Evolutionary conservation across 2,888 invertebrate species (phyloP).

Genomic region (Zelleria hepariella): DNA sequence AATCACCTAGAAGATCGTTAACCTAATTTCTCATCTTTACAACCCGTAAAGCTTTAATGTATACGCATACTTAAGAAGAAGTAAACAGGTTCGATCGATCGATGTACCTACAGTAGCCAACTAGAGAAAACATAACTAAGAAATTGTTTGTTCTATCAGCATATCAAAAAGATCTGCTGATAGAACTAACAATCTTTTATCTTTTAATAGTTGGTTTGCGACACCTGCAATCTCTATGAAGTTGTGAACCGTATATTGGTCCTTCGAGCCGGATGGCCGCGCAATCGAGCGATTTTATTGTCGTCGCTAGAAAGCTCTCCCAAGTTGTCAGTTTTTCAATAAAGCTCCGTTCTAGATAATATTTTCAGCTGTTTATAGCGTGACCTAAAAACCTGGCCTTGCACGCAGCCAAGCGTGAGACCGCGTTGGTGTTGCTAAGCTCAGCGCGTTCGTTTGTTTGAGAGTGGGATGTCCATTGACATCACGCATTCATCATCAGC

Average conservation of each 20-base stretch:
- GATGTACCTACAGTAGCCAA: too few relatives aligned
- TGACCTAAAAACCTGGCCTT: constrained; percentile 33
- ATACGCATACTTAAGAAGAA: too few relatives aligned
- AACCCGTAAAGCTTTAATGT: not conserved
- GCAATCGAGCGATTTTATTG: not conserved
- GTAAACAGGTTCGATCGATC: too few relatives aligned
- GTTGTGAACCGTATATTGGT: not conserved
- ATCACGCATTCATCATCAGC: not conserved
- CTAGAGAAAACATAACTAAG: too few relatives aligned
- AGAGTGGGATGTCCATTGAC: not conserved
- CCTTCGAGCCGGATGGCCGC: not conserved
- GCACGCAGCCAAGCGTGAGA: constrained; percentile 8
- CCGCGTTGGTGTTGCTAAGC: not conserved
- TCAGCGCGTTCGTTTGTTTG: constrained; percentile 16
- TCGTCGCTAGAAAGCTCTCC: not conserved
- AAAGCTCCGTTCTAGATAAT: not conserved
- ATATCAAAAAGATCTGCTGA: not conserved
- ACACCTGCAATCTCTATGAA: not conserved
- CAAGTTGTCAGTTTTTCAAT: not conserved
- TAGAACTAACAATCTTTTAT: too few relatives aligned
- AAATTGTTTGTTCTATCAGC: not conserved
- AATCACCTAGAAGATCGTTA: not conserved
- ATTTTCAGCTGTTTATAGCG: not conserved
- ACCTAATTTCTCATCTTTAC: not conserved
- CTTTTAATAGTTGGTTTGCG: too few relatives aligned